Percentiles rank a stretch among this genome's conserved stretches.
Evolutionary conservation across 2,797 vertebrate genomes (phyloP).

Genomic region (Rallus crepitans): DNA sequence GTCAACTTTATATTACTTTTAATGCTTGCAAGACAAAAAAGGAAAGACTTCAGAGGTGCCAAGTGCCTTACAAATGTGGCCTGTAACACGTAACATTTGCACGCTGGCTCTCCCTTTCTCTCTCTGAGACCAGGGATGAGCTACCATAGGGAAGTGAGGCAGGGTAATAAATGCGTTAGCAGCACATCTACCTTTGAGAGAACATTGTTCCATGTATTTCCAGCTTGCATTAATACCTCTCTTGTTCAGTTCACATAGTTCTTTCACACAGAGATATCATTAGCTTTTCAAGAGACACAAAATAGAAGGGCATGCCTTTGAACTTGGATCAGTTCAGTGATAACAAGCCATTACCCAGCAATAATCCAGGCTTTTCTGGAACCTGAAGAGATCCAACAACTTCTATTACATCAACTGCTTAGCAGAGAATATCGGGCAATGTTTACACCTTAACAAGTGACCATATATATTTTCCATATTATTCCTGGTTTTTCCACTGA

Average conservation of each 20-base stretch:
- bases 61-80: background rate
- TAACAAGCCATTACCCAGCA: background rate
- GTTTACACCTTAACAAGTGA: background rate
- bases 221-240: background rate
- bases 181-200: background rate
- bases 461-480: background rate
- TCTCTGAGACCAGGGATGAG: background rate
- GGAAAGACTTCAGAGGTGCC: background rate
- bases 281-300: background rate
- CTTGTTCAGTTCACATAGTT: background rate
- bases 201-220: background rate
- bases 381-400: background rate
- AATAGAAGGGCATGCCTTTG: conserved; percentile 16
- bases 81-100: background rate
- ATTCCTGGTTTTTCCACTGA: background rate
- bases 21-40: background rate
- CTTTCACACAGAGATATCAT: background rate
- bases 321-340: background rate
- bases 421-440: background rate
- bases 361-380: background rate
- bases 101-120: background rate
- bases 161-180: background rate
- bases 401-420: background rate
- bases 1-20: background rate
- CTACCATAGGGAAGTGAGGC: background rate